These are phyloP conservation scores for Morpho deidamia DNA, from an alignment of 2,888 invertebrate genomes.

Conservation along the genomic window DNA sequence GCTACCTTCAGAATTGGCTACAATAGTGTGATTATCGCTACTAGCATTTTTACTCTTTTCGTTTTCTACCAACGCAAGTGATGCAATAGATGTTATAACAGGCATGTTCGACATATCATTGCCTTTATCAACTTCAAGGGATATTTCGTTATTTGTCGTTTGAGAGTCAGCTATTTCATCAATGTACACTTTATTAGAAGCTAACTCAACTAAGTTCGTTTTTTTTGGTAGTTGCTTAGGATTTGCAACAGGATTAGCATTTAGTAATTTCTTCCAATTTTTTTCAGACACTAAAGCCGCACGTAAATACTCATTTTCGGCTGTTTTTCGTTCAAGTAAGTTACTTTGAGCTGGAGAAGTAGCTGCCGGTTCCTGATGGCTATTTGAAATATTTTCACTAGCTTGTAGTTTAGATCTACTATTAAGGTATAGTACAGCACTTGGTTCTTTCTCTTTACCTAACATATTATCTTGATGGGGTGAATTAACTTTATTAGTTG, in stretches of 20 bases:
- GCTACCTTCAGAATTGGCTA: background rate
- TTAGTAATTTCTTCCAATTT: slow-evolving; percentile 34
- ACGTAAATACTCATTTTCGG: slow-evolving; percentile 1
- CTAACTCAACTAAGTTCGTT: background rate
- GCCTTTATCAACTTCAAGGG: background rate
- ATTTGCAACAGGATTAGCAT: slow-evolving; percentile 57
- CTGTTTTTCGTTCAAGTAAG: background rate
- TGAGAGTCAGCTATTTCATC: background rate
- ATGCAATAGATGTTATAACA: slow-evolving; percentile 51
- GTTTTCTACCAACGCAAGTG: slow-evolving; percentile 34
- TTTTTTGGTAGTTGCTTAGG: slow-evolving; percentile 63
- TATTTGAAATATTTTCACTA: background rate
- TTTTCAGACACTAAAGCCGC: slow-evolving; percentile 11
- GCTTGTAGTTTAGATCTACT: background rate
- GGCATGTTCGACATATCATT: slow-evolving; percentile 38
- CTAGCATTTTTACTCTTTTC: slow-evolving; percentile 4
- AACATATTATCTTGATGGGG: background rate
- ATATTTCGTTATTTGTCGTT: background rate
- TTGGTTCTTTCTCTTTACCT: background rate
- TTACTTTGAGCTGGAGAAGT: background rate
- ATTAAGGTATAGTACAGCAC: background rate
- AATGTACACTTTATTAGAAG: background rate
- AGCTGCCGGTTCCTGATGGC: background rate
- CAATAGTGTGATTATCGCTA: background rate
- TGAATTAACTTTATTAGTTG: background rate